Evolutionary conservation across 2,113 vertebrate species (phyloP).

Genomic region (Prunella himalayana): DNA sequence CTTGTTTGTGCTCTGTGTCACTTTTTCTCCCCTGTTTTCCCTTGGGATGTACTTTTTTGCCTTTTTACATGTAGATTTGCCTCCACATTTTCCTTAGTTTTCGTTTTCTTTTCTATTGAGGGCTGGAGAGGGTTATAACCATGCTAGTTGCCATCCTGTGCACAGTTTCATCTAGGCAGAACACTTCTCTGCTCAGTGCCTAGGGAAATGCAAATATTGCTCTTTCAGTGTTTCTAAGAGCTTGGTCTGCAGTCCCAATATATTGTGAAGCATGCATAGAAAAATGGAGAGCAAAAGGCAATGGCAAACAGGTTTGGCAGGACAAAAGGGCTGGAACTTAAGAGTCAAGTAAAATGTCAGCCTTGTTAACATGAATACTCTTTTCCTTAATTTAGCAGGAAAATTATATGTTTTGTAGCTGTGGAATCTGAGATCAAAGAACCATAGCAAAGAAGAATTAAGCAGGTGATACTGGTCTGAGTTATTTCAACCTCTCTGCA

Average conservation of each 20-base stretch:
- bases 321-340: neutral
- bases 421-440: neutral
- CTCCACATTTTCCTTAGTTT: neutral
- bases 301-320: neutral
- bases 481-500: neutral
- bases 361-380: neutral
- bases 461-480: neutral
- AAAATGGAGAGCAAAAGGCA: neutral
- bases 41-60: neutral
- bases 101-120: neutral
- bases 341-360: neutral
- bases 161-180: neutral
- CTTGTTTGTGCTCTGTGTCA: neutral
- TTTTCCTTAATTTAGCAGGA: neutral
- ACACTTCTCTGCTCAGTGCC: neutral
- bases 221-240: neutral
- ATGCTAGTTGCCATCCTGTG: neutral
- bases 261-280: neutral
- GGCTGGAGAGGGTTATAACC: fast-evolving
- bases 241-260: neutral
- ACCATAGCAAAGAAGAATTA: neutral
- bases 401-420: neutral
- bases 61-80: neutral
- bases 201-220: neutral
- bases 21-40: neutral